phyloP scores from a whole-genome alignment of 2,888 invertebrate genomes.

The Rotaria sp. region DNA sequence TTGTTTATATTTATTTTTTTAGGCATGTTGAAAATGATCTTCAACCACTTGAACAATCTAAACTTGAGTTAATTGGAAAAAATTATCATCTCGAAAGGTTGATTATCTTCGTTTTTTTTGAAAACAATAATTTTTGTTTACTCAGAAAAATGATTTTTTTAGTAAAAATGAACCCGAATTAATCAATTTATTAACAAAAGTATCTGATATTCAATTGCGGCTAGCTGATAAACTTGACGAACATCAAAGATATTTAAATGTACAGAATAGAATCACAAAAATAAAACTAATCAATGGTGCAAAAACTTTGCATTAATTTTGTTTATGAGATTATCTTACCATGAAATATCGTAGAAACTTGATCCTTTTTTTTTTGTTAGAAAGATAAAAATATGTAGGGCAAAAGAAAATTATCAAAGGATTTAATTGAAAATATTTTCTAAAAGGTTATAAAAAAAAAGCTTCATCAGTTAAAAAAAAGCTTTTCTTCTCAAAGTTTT shows the following conservation, averaged over 20 bases:
- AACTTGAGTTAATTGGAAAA: not conserved
- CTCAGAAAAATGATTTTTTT: not conserved
- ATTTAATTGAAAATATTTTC: no score
- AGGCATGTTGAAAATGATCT: not conserved
- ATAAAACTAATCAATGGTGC: no score
- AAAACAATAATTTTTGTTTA: not conserved
- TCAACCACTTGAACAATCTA: not conserved
- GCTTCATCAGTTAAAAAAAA: no score
- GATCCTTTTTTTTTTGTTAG: no score
- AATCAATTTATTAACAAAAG: not conserved
- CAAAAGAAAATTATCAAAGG: no score
- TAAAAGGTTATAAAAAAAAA: no score
- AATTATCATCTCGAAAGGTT: not conserved
- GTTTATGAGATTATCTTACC: no score
- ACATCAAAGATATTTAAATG: not conserved
- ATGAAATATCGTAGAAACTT: no score
- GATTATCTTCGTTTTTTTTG: not conserved
- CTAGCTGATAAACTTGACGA: not conserved
- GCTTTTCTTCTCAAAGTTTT: no score
- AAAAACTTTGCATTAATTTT: no score
- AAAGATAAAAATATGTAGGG: no score
- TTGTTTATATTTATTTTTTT: not conserved
- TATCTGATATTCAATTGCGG: not conserved
- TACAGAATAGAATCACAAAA: not conserved
- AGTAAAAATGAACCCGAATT: conserved; percentile 10